Evolutionary conservation across 2,888 invertebrate genomes (phyloP), one percentile per base, ranked within the genome.

Genomic region (Coronaproctus castanopsis): DNA sequence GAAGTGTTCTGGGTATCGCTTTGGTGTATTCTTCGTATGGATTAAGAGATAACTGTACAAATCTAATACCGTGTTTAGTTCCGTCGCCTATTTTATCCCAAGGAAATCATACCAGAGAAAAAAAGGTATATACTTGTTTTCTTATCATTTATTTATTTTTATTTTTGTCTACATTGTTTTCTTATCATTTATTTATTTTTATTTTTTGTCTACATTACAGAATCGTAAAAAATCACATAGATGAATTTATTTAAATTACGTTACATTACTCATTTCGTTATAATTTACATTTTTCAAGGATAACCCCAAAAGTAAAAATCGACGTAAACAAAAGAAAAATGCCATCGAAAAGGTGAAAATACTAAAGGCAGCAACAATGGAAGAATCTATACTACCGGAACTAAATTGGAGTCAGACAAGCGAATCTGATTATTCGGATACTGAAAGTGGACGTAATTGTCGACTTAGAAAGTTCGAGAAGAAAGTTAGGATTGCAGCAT

Each of bases 371-470:
- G 55, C 59, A 2, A 52, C 59, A 18, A n/a, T 55, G 20, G 55
- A 59, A 19, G 59, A 59, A 10, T 2, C 51, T 19, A 21, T 53
- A 2, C 5, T 53, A 1, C 52, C 52, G 10, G 55, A 59, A 23
- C 21, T 55, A 20, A 55, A 52, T 52, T 59, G 55, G 55, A 55
- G 55, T 36, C 55, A 51, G 50, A 56, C 56, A 5, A 59, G 59
- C 22, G 59, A 59, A 24, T 59, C 59, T 2, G 59, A 59, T 24
- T 59, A 55, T 36, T 59, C 59, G 1, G 59, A 59, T 52, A 59
- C 51, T 21, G 59, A 59, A 52, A 51, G 20, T 18, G 36, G 55
- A 18, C 54, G 55, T 5, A n/a, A 23, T 22, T 21, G 24, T 24
- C 51, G 21, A 24, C 3, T 21, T n/a, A 49, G 50, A 20, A 59